Conservation (phyloP, 2,888 invertebrate species). For the Drosophila basisetae region DNA sequence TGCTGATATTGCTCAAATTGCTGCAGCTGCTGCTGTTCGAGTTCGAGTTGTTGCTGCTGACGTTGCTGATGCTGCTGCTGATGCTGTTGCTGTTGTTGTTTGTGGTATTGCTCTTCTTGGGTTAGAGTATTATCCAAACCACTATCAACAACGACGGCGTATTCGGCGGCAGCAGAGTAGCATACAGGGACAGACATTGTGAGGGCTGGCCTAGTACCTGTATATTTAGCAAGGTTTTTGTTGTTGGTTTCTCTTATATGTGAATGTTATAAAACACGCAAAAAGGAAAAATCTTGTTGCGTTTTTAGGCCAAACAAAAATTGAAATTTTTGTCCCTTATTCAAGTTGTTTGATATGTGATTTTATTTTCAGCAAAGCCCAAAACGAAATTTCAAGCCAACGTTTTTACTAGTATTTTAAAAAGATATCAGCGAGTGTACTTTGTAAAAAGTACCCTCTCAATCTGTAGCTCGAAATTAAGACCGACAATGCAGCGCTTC, state of each 20-base stretch:
- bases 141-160: conserved; percentile 85
- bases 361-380: conserved; percentile 83
- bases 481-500: conserved; percentile 73
- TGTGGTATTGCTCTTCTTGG: conserved; percentile 84
- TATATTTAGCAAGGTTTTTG: conserved; percentile 62
- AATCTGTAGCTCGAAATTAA: conserved; percentile 76
- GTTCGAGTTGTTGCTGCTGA: conserved; percentile 38
- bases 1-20: conserved; percentile 67
- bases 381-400: conserved; percentile 60
- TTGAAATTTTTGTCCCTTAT: conserved; percentile 45
- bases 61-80: conserved; percentile 52
- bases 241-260: conserved; percentile 35
- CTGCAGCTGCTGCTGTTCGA: conserved; percentile 60
- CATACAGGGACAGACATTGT: conserved; percentile 86
- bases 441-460: conserved; percentile 58
- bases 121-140: conserved; percentile 84
- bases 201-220: conserved; percentile 86
- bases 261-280: conserved; percentile 45
- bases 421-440: conserved; percentile 70
- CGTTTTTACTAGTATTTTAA: conserved; percentile 7
- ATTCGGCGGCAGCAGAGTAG: conserved; percentile 86
- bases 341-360: conserved; percentile 66
- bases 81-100: conserved; percentile 72
- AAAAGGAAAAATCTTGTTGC: conserved; percentile 47
- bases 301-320: conserved; percentile 60